Evolutionary conservation across 2,113 vertebrate genomes (phyloP).

Genomic region (Clarias batrachus): DNA sequence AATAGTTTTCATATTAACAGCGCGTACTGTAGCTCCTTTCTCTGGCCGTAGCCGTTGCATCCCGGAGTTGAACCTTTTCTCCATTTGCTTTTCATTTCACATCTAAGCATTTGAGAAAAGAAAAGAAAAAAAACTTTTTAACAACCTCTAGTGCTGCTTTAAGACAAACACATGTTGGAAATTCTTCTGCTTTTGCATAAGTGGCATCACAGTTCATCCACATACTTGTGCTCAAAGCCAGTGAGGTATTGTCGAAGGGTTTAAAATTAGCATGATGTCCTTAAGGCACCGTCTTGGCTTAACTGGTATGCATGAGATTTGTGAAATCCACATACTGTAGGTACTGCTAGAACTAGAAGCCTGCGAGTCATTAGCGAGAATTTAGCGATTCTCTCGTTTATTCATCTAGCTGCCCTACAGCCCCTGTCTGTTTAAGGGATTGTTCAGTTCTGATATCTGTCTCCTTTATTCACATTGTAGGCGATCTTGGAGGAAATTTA

Average conservation of each 20-base stretch:
- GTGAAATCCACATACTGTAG: background rate
- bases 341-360: background rate
- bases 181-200: background rate
- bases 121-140: background rate
- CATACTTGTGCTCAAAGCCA: background rate
- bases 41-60: background rate
- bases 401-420: background rate
- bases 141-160: background rate
- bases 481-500: background rate
- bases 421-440: background rate
- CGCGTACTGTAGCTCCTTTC: background rate
- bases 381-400: background rate
- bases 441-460: background rate
- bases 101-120: background rate
- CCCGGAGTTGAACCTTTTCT: background rate
- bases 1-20: background rate
- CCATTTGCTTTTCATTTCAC: slow-evolving; percentile 15
- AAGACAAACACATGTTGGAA: slow-evolving; percentile 10
- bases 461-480: background rate
- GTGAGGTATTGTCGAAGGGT: slow-evolving; percentile 5
- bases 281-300: background rate
- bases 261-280: background rate
- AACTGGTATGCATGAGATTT: background rate
- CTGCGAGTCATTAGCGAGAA: background rate
- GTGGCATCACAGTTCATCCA: background rate